Evolutionary conservation across 1,140 invertebrate genomes (phyloP).

Genomic region (Pseudomyrmex gracilis): DNA sequence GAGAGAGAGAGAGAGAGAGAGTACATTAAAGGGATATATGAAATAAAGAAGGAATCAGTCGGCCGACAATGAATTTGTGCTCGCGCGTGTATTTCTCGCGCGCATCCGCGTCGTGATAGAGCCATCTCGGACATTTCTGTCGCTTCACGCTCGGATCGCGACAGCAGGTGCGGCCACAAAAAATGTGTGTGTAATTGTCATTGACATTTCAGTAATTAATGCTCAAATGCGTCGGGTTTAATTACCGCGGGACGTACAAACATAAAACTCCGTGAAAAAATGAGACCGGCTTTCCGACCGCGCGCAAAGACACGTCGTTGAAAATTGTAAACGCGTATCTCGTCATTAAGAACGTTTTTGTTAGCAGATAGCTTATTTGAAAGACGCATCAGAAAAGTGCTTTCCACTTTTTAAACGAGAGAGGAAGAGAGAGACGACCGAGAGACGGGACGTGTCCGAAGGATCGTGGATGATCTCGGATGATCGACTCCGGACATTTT

Average conservation of each 20-base stretch:
- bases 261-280: neutral
- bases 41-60: neutral
- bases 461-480: constrained; percentile 12
- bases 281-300: neutral
- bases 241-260: neutral
- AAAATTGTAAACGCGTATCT: neutral
- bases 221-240: neutral
- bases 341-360: neutral
- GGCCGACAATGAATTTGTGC: neutral
- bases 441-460: neutral
- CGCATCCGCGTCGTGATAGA: constrained; percentile 3
- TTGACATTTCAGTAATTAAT: constrained; percentile 23
- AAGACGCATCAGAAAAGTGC: too few relatives aligned
- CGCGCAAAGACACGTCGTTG: neutral
- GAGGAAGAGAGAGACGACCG: neutral
- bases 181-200: neutral
- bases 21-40: too few relatives aligned
- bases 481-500: constrained; percentile 64
- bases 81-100: too few relatives aligned
- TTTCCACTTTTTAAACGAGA: too few relatives aligned
- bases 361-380: too few relatives aligned
- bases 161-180: neutral
- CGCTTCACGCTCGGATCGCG: neutral
- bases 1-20: neutral
- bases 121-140: neutral